Evolutionary conservation across 2,888 invertebrate species (phyloP), one percentile per base, ranked within the genome.

Genomic region (Baronia brevicornis): DNA sequence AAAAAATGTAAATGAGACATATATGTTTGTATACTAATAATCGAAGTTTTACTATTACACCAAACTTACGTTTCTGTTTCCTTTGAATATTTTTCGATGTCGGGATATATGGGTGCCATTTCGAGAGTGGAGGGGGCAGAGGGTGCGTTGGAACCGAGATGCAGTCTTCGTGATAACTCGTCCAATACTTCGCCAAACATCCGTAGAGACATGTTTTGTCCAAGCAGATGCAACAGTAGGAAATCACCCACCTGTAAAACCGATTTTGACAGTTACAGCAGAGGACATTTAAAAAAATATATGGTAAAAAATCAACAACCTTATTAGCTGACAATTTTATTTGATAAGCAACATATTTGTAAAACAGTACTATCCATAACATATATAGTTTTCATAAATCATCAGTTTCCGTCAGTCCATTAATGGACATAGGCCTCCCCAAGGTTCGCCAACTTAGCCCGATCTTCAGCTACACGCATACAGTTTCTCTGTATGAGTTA

Each of bases 51-150:
- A 9, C 28, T 24, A 28, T 19, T 29, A 5, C 27, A 6, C 37
- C 17, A 13, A 41, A 38, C 56, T 88, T 91, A 94, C 78, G 93
- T 91, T 77, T 93, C 93, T 35, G 93, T 93, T 78, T 94, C 94
- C 73, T 93, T 93, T 54, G 90, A 88, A 69, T 87, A 92, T 62
- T 90, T 91, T 48, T 91, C 90, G 39, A 91, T 90, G 62, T 90
- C 90, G 11, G 94, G 93, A 69, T 94, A 94, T 39, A 94, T 93
- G 3, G 93, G 92, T 34, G 91, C 90, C 91, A 94, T 92, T 78
- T 95, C 94, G 45, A 94, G 77, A 8, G 94, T 94, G 31, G 94
- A 94, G 0, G 94, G 94, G 2, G 94, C 94, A 1, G 94, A 94
- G 0, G 95, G 94, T 38, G 92, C 90, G 61, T 92, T 91, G 51